Base-by-base conservation (phyloP, 2,797 vertebrate species). In the Loriculus beryllinus region DNA sequence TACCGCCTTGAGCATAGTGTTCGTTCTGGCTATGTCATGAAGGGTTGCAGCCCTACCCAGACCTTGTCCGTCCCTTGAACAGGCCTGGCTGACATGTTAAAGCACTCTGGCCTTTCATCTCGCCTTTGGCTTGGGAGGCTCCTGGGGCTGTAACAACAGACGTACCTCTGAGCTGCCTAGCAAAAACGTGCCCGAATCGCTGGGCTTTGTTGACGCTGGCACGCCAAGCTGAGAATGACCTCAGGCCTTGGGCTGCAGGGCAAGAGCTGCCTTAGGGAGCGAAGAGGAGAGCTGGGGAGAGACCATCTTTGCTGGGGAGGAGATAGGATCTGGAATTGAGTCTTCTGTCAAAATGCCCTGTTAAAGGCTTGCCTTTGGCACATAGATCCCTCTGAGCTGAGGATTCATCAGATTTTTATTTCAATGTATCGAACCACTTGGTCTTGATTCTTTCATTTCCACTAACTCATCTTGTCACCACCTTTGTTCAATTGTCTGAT, bases 1-100 rank as follows among this genome's bases (percentile, higher is more conserved):
- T 10, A 0, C 0, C 9, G 45, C n/a, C 35, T 14, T 2, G 5
- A 11, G 16, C 35, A 1, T 14, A 0, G 2, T 3, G 35, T 20
- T 51, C 3, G 1, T 1, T 13, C 25, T 4, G 54, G 33, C 17
- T 28, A 13, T 5, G 20, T 5, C 4, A 0, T 2, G 63, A 22
- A 20, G 52, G 2, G 7, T 3, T 2, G 4, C 39, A 20, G 56
- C 35, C 43, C 15, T 8, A 2, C 11, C 4, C 22, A 21, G 21
- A 6, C 48, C 21, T 8, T 3, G 2, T 7, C 54, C 21, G 1
- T 28, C 8, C 62, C 13, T 15, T 3, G 5, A 19, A 2, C 43
- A 22, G 47, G 40, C 35, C 7, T 3, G 3, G 23, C n/a, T 21
- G 63, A 25, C 2, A 2, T 25, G 64, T 6, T 4, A 1, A 31